Conservation (phyloP, 2,113 vertebrate genomes). For the Ascaphus truei region DNA sequence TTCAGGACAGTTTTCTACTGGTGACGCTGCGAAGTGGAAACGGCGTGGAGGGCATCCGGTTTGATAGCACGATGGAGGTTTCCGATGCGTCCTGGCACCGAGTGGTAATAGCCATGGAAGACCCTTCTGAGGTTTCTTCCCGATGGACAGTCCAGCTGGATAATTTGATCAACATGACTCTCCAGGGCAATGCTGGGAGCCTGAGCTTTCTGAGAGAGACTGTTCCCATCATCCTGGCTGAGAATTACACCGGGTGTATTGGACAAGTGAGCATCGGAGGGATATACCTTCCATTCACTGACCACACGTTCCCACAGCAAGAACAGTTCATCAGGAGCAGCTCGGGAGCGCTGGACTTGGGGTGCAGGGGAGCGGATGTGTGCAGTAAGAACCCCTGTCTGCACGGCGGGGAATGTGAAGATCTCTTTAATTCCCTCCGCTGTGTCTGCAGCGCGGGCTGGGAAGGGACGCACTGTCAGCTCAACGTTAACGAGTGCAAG, state of each 20-base stretch:
- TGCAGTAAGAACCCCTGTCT: constrained; percentile 76
- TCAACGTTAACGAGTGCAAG: constrained; percentile 69
- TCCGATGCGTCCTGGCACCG: constrained; percentile 84
- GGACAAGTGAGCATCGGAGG: constrained; percentile 77
- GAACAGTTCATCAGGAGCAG: constrained; percentile 60
- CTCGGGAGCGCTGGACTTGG: constrained; percentile 44
- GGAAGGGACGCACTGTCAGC: constrained; percentile 73
- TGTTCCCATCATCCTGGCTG: constrained; percentile 58
- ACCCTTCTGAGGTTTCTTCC: constrained; percentile 44
- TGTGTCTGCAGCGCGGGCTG: constrained; percentile 77
- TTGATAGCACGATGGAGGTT: constrained; percentile 54
- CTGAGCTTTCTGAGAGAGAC: constrained; percentile 75
- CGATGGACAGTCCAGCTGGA: constrained; percentile 76
- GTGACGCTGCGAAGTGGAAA: constrained; percentile 67
- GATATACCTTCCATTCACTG: constrained; percentile 72
- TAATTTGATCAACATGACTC: constrained; percentile 42
- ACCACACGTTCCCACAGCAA: constrained; percentile 47
- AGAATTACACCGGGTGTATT: constrained; percentile 87
- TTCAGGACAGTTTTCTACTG: constrained; percentile 73
- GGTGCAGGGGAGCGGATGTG: constrained; percentile 68
- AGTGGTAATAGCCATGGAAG: constrained; percentile 64
- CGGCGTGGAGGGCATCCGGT: constrained; percentile 59
- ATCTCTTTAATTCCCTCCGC: constrained; percentile 77
- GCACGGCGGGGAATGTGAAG: constrained; percentile 71
- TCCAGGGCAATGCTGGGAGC: constrained; percentile 54